Conservation (phyloP, 2,888 invertebrate species). For the Ceraclea dissimilis region DNA sequence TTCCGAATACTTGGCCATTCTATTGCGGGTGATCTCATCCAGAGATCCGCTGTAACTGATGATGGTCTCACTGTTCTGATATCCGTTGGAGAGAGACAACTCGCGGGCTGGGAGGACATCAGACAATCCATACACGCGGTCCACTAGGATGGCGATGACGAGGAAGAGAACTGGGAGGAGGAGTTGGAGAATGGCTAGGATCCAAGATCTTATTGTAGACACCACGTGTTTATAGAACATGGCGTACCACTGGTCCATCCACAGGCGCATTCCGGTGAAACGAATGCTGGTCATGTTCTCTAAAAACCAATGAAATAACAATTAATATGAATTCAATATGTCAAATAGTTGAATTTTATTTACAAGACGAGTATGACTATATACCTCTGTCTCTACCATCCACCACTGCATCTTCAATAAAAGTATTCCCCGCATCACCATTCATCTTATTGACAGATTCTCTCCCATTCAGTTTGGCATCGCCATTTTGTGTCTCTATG, state of each 20-base stretch:
- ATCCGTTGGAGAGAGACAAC: slow-evolving; percentile 44
- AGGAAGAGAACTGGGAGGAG: slow-evolving; percentile 60
- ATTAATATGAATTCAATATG: not conserved
- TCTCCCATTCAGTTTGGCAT: not conserved
- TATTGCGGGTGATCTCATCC: slow-evolving; percentile 32
- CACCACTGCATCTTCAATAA: no score
- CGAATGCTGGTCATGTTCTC: slow-evolving; percentile 15
- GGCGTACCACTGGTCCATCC: slow-evolving; percentile 54
- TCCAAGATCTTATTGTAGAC: slow-evolving; percentile 60
- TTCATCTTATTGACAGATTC: not conserved
- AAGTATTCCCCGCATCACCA: no score
- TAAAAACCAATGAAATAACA: not conserved
- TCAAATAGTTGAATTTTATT: not conserved
- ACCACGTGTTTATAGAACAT: slow-evolving; percentile 60
- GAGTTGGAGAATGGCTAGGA: slow-evolving; percentile 57
- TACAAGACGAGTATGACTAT: no score
- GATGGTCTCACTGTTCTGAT: slow-evolving; percentile 32
- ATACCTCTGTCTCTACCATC: no score
- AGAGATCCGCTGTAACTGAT: not conserved
- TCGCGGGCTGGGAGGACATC: slow-evolving; percentile 47
- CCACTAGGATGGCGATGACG: slow-evolving; percentile 54
- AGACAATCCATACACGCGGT: slow-evolving; percentile 39
- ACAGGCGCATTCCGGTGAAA: slow-evolving; percentile 32
- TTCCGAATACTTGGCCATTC: slow-evolving; percentile 34
- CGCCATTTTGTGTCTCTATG: slow-evolving; percentile 32